Evolutionary conservation across 2,113 vertebrate species (phyloP).

Genomic region (Festucalex cinctus): DNA sequence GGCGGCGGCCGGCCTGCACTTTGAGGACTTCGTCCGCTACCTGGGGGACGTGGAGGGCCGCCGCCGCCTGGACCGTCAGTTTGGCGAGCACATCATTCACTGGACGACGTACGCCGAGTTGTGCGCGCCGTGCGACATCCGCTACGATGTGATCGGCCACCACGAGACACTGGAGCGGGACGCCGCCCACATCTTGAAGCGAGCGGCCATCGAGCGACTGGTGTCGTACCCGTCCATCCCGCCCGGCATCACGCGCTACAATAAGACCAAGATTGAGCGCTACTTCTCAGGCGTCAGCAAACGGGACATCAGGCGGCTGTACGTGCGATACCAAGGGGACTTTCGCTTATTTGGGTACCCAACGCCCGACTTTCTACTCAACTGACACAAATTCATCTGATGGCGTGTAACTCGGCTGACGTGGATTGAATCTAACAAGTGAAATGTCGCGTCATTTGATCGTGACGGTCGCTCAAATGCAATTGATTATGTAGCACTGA

Average conservation of each 20-base stretch:
- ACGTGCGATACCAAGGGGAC: conserved; percentile 85
- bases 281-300: conserved; percentile 91
- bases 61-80: conserved; percentile 83
- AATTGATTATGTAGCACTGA: background rate
- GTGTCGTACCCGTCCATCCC: conserved; percentile 92
- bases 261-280: conserved; percentile 87
- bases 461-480: background rate
- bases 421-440: background rate
- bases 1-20: conserved; percentile 81
- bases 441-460: background rate
- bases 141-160: conserved; percentile 86
- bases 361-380: conserved; percentile 86
- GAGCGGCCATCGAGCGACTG: conserved; percentile 82
- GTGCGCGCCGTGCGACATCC: conserved; percentile 93
- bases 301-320: conserved; percentile 85
- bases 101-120: conserved; percentile 91
- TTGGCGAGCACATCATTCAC: conserved; percentile 94
- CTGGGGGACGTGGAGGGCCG: conserved; percentile 83
- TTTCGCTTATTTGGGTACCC: conserved; percentile 92
- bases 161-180: conserved; percentile 93
- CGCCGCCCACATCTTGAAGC: conserved; percentile 84
- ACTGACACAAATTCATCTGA: conserved; percentile 57
- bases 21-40: conserved; percentile 96
- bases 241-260: conserved; percentile 89
- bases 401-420: background rate